These are phyloP conservation scores for Suricata suricatta DNA, from an alignment of 2,113 vertebrate genomes.

Conservation along the genomic window DNA sequence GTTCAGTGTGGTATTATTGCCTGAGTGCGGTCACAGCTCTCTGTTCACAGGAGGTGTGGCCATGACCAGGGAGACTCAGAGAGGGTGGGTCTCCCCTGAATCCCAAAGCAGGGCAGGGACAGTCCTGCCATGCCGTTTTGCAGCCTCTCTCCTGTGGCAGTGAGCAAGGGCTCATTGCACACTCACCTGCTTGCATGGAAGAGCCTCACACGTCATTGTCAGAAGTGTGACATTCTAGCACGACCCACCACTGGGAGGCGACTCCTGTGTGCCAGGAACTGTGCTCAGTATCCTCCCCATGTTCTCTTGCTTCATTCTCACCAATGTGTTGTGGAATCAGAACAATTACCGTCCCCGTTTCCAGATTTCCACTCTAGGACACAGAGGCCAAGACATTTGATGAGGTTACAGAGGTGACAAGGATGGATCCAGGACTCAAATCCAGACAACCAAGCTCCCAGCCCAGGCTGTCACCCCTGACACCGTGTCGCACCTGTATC, in stretches of 20 bases:
- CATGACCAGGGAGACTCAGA: not conserved
- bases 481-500: not conserved
- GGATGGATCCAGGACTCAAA: not conserved
- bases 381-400: not conserved
- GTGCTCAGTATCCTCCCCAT: not conserved
- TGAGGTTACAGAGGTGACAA: not conserved
- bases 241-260: not conserved
- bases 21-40: not conserved
- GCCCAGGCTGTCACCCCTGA: not conserved
- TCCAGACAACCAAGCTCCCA: not conserved
- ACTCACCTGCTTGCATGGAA: not conserved
- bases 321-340: fast-evolving
- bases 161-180: not conserved
- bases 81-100: not conserved
- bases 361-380: not conserved
- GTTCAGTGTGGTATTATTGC: not conserved
- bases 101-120: not conserved
- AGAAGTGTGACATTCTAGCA: not conserved
- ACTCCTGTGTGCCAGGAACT: not conserved
- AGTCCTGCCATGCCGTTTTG: not conserved
- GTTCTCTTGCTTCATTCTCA: not conserved
- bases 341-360: not conserved
- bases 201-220: not conserved
- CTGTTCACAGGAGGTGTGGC: not conserved
- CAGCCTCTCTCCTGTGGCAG: not conserved